Evolutionary conservation across 2,113 vertebrate species (phyloP), one percentile per base, ranked within the genome.

Genomic region (Tachysurus fulvidraco): DNA sequence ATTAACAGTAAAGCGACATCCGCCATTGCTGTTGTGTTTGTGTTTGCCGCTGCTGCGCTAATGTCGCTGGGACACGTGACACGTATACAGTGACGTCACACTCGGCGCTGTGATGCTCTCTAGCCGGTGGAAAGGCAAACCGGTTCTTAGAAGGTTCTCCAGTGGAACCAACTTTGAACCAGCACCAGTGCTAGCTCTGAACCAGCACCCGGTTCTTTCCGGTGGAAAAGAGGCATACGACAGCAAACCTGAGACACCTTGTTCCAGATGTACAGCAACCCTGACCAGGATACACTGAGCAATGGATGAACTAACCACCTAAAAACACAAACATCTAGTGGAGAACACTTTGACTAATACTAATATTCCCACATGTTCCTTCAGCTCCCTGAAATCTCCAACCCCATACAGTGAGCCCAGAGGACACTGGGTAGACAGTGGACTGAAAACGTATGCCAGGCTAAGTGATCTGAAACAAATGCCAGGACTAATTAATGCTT

Each of bases 401-500:
- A 28, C 23, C 46, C 16, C 44, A 36, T 77, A 44, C 54, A 60
- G n/a, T 13, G 44, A 55, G 44, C 41, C 46, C 71, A 83, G 69
- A 50, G 59, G 89, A 89, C 89, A 87, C 36, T 36, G 36, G 36
- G 36, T 36, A 81, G 82, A 83, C 86, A 88, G 44, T 78, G 91
- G 89, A 91, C 93, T 91, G 91, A 91, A 93, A 91, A 90, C 90
- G 90, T 91, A 90, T 92, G 93, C 91, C 91, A 92, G 84, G 91
- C 90, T 92, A 94, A 94, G 93, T 91, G 92, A 95, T 92, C 91
- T 93, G 92, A 91, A 94, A 94, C 93, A 90, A 94, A 95, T 92
- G 94, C 89, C 91, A 92, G 89, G 91, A 91, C 93, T 95, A 94
- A 95, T 95, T 94, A 95, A 93, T 93, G 93, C 90, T 93, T 92